These are phyloP conservation scores for Aurelia sp. DNA, from an alignment of 30 jellyfish, hydroid and myxozoan species.

Conservation along the genomic window DNA sequence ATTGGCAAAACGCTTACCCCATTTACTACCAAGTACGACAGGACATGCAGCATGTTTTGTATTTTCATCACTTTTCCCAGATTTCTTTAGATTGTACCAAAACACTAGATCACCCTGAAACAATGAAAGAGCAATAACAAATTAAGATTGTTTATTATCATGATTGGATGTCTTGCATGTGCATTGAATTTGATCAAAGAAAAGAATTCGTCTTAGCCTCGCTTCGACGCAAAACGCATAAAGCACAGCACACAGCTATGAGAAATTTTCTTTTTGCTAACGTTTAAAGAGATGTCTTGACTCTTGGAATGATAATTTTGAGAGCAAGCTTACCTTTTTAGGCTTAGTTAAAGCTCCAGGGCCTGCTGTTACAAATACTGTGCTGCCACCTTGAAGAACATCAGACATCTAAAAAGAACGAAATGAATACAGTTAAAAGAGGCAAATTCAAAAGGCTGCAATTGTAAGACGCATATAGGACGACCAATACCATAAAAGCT, in stretches of 20 bases:
- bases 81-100: conserved; percentile 88
- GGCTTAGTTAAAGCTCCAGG: conserved; percentile 56
- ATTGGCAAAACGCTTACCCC: conserved; percentile 72
- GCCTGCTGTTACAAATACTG: conserved; percentile 66
- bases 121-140: background rate
- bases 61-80: conserved; percentile 79
- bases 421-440: no score
- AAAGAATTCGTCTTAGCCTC: no score
- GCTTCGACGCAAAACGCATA: no score
- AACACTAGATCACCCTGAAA: conserved; percentile 90
- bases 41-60: conserved; percentile 99
- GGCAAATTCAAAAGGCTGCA: no score
- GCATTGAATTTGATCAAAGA: no score
- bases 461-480: no score
- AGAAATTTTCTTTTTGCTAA: no score
- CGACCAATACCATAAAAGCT: no score
- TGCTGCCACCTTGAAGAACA: conserved; percentile 82
- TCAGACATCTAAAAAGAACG: conserved; percentile 70
- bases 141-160: no score
- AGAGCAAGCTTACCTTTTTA: conserved; percentile 24
- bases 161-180: no score
- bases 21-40: conserved; percentile 87
- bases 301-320: background rate
- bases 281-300: no score
- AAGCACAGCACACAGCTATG: no score